Evolutionary conservation across 2,113 vertebrate genomes (phyloP), one percentile per base, ranked within the genome.

Genomic region (Isichthys henryi): DNA sequence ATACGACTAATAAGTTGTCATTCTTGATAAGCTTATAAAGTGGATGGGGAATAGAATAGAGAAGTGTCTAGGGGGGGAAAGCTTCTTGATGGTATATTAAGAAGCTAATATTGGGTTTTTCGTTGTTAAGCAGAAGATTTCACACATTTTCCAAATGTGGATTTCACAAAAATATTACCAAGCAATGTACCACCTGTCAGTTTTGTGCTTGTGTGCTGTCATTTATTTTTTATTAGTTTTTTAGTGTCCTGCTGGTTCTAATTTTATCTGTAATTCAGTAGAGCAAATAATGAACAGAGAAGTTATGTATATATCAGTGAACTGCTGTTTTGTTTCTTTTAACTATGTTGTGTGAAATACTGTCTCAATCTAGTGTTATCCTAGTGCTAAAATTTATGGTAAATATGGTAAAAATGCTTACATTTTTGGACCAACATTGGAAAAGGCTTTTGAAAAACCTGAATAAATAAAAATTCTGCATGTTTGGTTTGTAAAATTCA

Each of bases 401-500:
- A 80, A 43, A 80, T 80, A 19, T 43, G 31, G 74, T 80, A 19
- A 3, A 80, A 43, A 80, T 80, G 35, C 35, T 80, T 77, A 77
- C 17, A 19, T 77, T 39, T 77, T 39, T 43, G 31, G 13, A 80
- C 11, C 70, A 39, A 17, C 70, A 19, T 43, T 19, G 74, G 35
- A 80, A 80, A 80, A 39, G 4, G 35, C 10, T 80, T 80, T 43
- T 80, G 74, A 66, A 45, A 43, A 87, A 19, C 31, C 27, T 39
- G 17, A 62, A 43, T 23, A 89, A 23, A 45, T 85, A 52, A 21
- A 50, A 39, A 62, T 8, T 88, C 35, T 70, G 89, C 89, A 87
- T 87, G 52, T 31, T 89, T 52, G 39, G 48, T 88, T 74, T 88
- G 39, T 31, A 49, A 50, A 89, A 43, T 52, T 80, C 43, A 52